Conservation (phyloP, 2,888 invertebrate genomes). For the Bimastos eiseni region DNA sequence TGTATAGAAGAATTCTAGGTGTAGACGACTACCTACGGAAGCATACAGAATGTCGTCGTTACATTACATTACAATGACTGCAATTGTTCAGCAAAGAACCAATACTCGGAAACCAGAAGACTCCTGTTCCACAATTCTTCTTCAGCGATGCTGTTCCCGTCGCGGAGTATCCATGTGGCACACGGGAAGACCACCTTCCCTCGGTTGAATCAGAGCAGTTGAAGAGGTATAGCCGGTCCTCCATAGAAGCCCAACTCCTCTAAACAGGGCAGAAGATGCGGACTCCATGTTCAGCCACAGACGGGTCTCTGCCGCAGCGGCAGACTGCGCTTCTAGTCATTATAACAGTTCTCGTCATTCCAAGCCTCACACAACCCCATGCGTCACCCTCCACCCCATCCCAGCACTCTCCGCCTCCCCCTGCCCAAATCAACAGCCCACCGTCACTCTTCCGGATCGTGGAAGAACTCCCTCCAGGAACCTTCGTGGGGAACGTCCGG, state of each 20-base stretch:
- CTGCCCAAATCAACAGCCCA: background rate
- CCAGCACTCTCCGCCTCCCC: background rate
- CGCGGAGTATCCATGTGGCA: background rate
- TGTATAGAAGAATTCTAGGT: background rate
- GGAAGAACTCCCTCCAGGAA: conserved; percentile 27
- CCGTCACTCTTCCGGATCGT: conserved; percentile 17
- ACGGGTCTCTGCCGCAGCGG: background rate
- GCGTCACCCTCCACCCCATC: background rate
- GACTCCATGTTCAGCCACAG: background rate
- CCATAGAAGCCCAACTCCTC: background rate
- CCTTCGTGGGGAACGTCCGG: conserved; percentile 6
- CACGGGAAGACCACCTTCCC: background rate
- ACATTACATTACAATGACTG: no score
- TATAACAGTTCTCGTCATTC: background rate
- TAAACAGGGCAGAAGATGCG: background rate
- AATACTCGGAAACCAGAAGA: background rate
- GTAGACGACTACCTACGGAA: no score
- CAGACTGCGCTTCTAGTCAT: background rate
- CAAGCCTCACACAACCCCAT: background rate
- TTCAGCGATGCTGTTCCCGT: background rate
- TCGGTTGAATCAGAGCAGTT: background rate
- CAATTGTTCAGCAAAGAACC: background rate
- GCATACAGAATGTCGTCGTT: no score
- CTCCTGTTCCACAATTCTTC: no score
- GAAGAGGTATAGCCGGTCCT: background rate